phyloP scores from a whole-genome alignment of 2,888 invertebrate genomes.

The Cerceris ruficornis region DNA sequence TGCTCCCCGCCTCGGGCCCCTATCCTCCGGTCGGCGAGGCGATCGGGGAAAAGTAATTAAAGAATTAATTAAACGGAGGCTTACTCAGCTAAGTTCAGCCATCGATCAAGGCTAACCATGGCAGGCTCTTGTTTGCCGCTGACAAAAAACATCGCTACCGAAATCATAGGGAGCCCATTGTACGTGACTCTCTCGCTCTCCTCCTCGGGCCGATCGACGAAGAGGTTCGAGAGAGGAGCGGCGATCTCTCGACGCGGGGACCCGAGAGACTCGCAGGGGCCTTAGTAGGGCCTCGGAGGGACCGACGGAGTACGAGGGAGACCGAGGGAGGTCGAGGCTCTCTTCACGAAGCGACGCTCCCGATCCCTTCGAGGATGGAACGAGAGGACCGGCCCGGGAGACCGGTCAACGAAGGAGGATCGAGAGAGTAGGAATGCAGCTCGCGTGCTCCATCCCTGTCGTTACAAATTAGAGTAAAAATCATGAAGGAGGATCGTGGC shows the following conservation, averaged over 20 bases:
- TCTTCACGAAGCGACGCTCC: conserved; percentile 51
- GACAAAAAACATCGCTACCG: conserved; percentile 77
- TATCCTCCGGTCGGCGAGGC: conserved; percentile 39
- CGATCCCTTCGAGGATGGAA: conserved; percentile 24
- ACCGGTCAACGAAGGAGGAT: conserved; percentile 20
- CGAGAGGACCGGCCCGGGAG: conserved; percentile 22
- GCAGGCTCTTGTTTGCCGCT: conserved; percentile 71
- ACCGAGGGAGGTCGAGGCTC: conserved; percentile 26
- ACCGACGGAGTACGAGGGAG: not conserved
- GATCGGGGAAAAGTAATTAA: conserved; percentile 76
- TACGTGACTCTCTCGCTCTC: conserved; percentile 39
- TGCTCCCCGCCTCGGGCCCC: not conserved
- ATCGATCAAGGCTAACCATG: conserved; percentile 76
- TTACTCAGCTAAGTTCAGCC: conserved; percentile 79
- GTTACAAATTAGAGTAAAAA: conserved; percentile 81
- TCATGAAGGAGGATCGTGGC: conserved; percentile 79
- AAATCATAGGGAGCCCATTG: conserved; percentile 76
- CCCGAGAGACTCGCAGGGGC: not conserved
- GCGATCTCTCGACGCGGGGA: conserved; percentile 10
- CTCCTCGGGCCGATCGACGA: conserved; percentile 28
- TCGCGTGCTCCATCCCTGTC: conserved; percentile 80
- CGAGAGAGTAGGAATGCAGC: conserved; percentile 72
- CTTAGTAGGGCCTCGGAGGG: not conserved
- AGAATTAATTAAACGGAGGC: conserved; percentile 80
- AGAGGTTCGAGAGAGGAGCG: conserved; percentile 1